Base-by-base conservation (phyloP, 2,113 vertebrate genomes). In the Arizona elegans region DNA sequence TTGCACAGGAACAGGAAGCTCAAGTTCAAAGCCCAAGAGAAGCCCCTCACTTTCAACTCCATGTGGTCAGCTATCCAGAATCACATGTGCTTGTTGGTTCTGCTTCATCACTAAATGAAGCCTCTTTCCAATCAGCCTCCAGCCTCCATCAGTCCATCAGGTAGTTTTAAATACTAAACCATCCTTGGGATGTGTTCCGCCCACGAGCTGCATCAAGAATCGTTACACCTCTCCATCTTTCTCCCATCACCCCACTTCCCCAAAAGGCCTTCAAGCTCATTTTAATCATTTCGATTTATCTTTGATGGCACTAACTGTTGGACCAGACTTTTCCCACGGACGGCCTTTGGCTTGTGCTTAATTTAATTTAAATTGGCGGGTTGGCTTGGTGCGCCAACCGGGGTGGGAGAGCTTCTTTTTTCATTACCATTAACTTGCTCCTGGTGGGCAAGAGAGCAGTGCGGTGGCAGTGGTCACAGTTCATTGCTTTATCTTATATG, bases 401-500 rank as follows among this genome's bases (percentile, higher is more conserved):
- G 33, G 33, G 33, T 81, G 91, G 95, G 96, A 96, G 92, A 96
- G 97, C 75, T 81, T 81, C 33, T 81, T 97, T 98, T 97, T 96
- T 97, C 97, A 97, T 96, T 96, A 97, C 97, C 97, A 97, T 98
- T 98, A 98, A 97, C 93, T 94, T 96, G 95, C 97, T 97, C 97
- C 97, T 97, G 96, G 96, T 97, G 97, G 97, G 97, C 97, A 97
- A 81, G 97, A 96, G 97, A 96, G 97, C 97, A 95, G 97, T 96
- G 96, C 94, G 65, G 97, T 98, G 98, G 97, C 98, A 96, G 93
- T 91, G 97, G 98, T 98, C 98, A 98, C 98, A 98, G 97, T 97
- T 97, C 97, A 97, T 97, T 97, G 97, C 97, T 97, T 98, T 98
- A 97, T 97, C 97, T 97, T 97, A 97, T 95, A 96, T 98, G 98